Base-by-base conservation (phyloP, 2,888 invertebrate genomes). In the Eupithecia tripunctaria region DNA sequence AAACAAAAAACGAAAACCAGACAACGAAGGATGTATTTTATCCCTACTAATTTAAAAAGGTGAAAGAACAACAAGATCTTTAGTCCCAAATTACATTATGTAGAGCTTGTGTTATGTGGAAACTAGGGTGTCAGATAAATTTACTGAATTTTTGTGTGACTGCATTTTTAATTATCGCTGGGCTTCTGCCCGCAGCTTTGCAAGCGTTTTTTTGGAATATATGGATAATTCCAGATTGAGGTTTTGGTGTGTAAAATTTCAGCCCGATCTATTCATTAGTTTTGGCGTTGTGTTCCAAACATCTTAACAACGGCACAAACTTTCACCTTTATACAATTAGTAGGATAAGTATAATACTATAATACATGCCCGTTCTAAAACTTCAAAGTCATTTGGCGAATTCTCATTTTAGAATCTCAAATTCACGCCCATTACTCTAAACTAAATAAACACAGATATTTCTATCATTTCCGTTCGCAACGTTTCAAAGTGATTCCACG, bases 361-460 rank as follows among this genome's bases (percentile, higher is more conserved):
- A n/a, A n/a, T n/a, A 18, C 62, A n/a, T 43, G 62, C 43, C 62
- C 21, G 51, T 56, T 21, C 10, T 2, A 18, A 63, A 64, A 70
- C 56, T 27, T 25, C 65, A 70, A 70, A 70, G 70, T 70, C 64
- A 70, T 47, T 4, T 47, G 47, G 41, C 47, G 27, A 14, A 60
- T 43, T 70, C 10, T 47, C 32, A 70, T 64, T 38, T 65, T 65
- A 65, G 64, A 41, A 64, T 68, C 65, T 65, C 56, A 32, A 41
- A 25, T 68, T 67, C n/a, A 62, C 70, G 62, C 27, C 47, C 29
- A 25, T 56, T 63, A 2, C 56, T 14, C 67, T 41, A 32, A 41
- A 38, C 67, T 29, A 41, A 41, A 38, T 60, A 43, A 56, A 56
- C 36, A 70, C 43, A 18, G 25, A 51, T 56, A 63, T 59, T 51